A percentile compares a stretch with the other conserved stretches of the same genome.
Conservation (phyloP, 2,113 vertebrate species). For the Rostratula benghalensis region DNA sequence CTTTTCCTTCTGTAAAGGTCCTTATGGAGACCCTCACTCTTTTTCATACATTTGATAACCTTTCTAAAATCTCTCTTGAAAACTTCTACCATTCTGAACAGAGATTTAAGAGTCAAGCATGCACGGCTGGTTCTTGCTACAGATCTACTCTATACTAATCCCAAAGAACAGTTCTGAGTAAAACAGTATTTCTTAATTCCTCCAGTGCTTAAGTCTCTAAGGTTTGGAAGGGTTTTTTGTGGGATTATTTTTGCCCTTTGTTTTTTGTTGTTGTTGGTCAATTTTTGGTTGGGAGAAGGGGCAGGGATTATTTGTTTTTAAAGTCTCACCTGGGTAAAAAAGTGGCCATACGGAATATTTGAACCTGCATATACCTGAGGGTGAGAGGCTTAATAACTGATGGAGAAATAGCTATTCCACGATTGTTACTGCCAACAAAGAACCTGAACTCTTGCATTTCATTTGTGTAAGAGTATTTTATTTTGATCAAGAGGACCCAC, state of each 20-base stretch:
- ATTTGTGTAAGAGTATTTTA: background rate
- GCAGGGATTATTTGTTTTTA: background rate
- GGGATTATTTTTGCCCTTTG: background rate
- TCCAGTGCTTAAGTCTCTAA: background rate
- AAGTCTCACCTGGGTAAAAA: background rate
- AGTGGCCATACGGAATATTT: background rate
- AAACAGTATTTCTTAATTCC: background rate
- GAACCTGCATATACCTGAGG: background rate
- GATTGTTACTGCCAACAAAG: background rate
- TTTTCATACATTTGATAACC: background rate
- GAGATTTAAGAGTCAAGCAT: background rate
- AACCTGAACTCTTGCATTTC: background rate
- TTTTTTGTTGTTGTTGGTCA: background rate
- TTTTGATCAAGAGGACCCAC: background rate
- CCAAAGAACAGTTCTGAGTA: background rate
- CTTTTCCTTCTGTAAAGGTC: background rate
- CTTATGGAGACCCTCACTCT: background rate
- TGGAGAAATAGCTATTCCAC: background rate
- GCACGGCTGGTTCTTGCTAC: background rate
- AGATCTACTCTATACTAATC: background rate
- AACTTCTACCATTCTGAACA: background rate
- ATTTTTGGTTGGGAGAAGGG: background rate
- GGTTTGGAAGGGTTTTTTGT: accelerated
- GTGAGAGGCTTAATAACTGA: background rate
- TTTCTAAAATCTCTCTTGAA: background rate